Evolutionary conservation across 2,797 vertebrate genomes (phyloP).

Genomic region (Pipistrellus pygmaeus): DNA sequence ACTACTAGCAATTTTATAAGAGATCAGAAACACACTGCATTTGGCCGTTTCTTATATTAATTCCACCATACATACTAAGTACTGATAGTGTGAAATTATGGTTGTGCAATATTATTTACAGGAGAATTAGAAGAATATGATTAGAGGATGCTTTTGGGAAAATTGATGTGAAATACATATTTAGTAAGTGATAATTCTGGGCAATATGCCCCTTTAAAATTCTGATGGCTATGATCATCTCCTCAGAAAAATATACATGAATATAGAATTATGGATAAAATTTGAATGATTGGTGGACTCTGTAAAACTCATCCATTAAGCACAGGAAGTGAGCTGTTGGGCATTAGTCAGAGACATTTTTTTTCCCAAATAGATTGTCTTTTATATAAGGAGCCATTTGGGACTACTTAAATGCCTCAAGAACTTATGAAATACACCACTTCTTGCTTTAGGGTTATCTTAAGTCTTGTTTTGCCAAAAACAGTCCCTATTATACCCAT

Average conservation of each 20-base stretch:
- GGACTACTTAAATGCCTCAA: not conserved
- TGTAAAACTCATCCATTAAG: not conserved
- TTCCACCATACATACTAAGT: not conserved
- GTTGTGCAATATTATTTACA: not conserved
- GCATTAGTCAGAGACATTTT: not conserved
- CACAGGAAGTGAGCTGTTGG: not conserved
- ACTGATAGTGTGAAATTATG: not conserved
- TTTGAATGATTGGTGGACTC: not conserved
- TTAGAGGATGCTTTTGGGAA: not conserved
- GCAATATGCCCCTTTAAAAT: not conserved
- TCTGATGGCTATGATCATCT: not conserved
- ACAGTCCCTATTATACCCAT: not conserved
- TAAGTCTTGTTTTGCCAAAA: not conserved
- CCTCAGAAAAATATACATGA: not conserved
- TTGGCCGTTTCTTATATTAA: not conserved
- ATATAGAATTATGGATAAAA: not conserved
- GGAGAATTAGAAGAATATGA: not conserved
- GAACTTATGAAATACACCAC: not conserved
- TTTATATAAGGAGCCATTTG: not conserved
- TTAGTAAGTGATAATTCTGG: not conserved
- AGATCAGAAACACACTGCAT: not conserved
- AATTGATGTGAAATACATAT: constrained; percentile 21
- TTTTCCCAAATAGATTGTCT: not conserved
- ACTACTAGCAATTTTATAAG: not conserved
- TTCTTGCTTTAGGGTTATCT: not conserved